Evolutionary conservation across 1,140 invertebrate species (phyloP), one percentile per base, ranked within the genome.

Genomic region (Charaxes varanes): DNA sequence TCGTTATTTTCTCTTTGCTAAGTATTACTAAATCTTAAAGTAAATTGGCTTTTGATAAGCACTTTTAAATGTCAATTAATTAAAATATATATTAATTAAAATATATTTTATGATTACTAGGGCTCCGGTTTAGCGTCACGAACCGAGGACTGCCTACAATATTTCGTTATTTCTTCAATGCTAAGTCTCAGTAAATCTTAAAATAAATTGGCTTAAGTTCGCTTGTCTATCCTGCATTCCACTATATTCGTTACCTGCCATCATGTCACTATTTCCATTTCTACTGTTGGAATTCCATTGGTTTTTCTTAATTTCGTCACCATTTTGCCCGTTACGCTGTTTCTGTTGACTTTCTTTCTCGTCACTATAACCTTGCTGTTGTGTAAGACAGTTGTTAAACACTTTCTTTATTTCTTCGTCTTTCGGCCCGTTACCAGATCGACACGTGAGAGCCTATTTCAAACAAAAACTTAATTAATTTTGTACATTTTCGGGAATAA

Each of bases 361-460:
- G 31, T 42, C 68, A 1, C 51, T 57, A n/a, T 58, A 66, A 1
- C 45, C 54, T 6, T 66, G 59, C 46, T 65, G 53, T 36, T 61
- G 61, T 19, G 66, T 76, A 14, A 76, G 37, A 33, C 73, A 81
- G 21, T 53, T 63, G 31, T 62, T 61, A 32, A 70, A 78, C 16
- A 78, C 58, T 14, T 58, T 62, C 27, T 67, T 78, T 3, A 87
- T 35, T 28, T 86, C 81, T 7, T 66, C 57, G 33, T 85, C 85
- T 38, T 72, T 76, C 4, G 64, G 53, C 4, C 83, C 76, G n/a
- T 84, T 84, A 32, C 84, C 80, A 2, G 84, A 73, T 7, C 72
- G 70, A 43, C 86, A 87, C 23, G 72, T 85, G 2, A 87, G 48
- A 7, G 65, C 64, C 73, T 81, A 17, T 36, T 43, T 16, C 2